These are phyloP conservation scores for Macroramphosus scolopax DNA, from an alignment of 2,797 vertebrate species.

Conservation along the genomic window DNA sequence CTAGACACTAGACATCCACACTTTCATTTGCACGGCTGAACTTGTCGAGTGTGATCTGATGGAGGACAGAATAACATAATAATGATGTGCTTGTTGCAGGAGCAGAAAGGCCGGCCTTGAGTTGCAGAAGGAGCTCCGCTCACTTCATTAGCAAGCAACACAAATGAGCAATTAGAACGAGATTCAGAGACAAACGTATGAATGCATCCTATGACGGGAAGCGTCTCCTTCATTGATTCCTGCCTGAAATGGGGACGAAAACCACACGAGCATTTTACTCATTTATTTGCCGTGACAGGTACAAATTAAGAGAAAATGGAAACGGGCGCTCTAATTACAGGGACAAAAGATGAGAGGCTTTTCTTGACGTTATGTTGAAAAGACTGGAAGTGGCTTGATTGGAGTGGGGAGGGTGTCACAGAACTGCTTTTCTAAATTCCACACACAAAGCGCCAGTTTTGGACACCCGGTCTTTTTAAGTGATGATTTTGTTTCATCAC, in stretches of 20 bases:
- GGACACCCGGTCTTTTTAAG: too few relatives aligned
- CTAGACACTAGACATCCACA: too few relatives aligned
- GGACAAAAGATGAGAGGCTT: too few relatives aligned
- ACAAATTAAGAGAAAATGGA: slow-evolving; percentile 9
- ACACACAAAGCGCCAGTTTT: background rate
- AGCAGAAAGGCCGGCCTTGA: too few relatives aligned
- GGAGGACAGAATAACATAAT: slow-evolving; percentile 15
- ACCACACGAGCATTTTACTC: background rate
- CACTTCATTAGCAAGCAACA: slow-evolving; percentile 37
- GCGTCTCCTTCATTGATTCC: slow-evolving; percentile 10
- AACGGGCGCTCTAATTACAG: slow-evolving; percentile 1
- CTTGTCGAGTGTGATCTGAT: slow-evolving; percentile 9
- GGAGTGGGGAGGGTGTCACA: background rate
- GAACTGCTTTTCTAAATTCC: background rate
- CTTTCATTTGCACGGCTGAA: background rate
- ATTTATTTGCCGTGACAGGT: slow-evolving; percentile 5
- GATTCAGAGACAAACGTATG: slow-evolving; percentile 29
- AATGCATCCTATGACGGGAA: slow-evolving; percentile 18
- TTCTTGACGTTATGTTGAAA: too few relatives aligned
- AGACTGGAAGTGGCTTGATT: background rate
- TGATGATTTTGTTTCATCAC: too few relatives aligned
- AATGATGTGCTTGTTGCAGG: slow-evolving; percentile 30
- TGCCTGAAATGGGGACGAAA: background rate
- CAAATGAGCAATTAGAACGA: slow-evolving; percentile 34
- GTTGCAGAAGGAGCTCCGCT: too few relatives aligned